Conservation (phyloP, 2,797 vertebrate species). For the Scomberomorus guttatus region DNA sequence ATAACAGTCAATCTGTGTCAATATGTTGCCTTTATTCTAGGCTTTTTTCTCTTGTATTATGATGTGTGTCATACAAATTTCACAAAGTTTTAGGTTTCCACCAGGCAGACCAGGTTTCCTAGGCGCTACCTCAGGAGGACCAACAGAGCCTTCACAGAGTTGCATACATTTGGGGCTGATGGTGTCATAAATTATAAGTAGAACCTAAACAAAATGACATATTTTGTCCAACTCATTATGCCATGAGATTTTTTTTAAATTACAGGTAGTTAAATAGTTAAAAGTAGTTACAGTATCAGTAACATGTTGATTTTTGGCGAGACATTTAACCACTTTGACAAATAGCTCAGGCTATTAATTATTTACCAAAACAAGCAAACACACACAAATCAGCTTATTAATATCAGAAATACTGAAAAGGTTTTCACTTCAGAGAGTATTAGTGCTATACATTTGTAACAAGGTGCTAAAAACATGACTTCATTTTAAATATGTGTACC, state of each 20-base stretch:
- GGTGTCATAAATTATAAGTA: too few species aligned
- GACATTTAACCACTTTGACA: background rate
- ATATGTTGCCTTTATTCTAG: background rate
- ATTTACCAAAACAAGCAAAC: too few species aligned
- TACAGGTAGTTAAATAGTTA: background rate
- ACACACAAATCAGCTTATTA: too few species aligned
- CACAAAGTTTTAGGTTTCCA: background rate
- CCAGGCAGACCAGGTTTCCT: too few species aligned
- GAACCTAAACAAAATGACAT: background rate
- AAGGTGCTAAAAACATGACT: too few species aligned
- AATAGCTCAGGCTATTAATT: too few species aligned
- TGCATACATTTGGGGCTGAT: too few species aligned
- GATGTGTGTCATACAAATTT: background rate
- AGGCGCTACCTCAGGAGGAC: background rate
- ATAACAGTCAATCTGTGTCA: background rate
- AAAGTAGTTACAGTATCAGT: background rate
- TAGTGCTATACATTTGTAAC: too few species aligned
- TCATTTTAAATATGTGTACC: too few species aligned
- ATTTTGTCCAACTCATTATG: background rate
- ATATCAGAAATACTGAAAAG: too few species aligned
- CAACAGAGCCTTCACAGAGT: background rate
- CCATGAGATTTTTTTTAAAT: background rate
- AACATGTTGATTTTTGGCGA: too few species aligned
- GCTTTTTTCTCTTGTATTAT: background rate
- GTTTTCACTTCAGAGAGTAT: too few species aligned